Base-by-base conservation (phyloP, 1,140 invertebrate species). In the Charaxes varanes region DNA sequence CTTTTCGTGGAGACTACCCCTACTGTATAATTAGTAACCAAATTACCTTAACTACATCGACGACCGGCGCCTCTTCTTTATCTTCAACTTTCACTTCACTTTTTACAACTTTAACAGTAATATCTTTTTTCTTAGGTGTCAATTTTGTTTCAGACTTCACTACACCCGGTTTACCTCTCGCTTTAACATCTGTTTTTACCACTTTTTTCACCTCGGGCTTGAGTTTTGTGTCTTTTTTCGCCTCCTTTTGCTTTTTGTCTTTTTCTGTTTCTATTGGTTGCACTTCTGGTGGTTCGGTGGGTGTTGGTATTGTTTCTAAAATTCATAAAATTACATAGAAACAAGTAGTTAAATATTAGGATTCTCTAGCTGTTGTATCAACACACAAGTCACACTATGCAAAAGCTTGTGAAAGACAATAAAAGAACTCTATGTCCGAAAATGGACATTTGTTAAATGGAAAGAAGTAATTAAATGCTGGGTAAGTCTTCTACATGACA, bases 241-340 rank as follows among this genome's bases (percentile, higher is more conserved):
- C 8, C 2, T 68, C 61, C 36, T 55, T 60, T 2, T 41, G 18
- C 27, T 52, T 57, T 26, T 62, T 62, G 12, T 69, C 59, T 15
- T 61, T 57, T 10, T 59, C 62, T 15, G 53, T 54, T 16, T 59
- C 62, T 21, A 59, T 60, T 2, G 64, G 62, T 2, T 62, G 49
- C 0, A 72, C 70, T 45, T 78, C 73, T 3, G 73, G 65, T 0
- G 67, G 58, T 3, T 69, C 67, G 10, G 40, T 50, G 4, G 53
- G 42, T 6, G 53, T 35, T 14, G 34, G 37, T 19, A 50, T 22
- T 13, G 58, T 16, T 44, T 67, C 64, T 76, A 35, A 14, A 45
- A 54, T 14, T 19, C 3, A 19, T 19, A 19, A 19, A n/a, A n/a
- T n/a, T n/a, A n/a, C n/a, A n/a, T n/a, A n/a, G n/a, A n/a, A n/a